Evolutionary conservation across 2,888 invertebrate genomes (phyloP).

Genomic region (Drosophila kambysellisi): DNA sequence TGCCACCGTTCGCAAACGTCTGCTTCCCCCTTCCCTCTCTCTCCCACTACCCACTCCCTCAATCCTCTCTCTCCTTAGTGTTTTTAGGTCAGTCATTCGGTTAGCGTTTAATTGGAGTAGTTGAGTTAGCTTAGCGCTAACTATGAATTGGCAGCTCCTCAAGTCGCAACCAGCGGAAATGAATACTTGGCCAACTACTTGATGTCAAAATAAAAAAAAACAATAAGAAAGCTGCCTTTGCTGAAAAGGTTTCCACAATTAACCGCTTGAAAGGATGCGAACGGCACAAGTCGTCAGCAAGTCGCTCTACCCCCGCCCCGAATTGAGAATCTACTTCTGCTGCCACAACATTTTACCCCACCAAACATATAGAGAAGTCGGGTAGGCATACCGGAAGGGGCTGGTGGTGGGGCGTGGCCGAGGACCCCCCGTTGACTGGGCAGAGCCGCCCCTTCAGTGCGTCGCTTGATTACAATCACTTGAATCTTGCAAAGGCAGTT

Average conservation of each 20-base stretch:
- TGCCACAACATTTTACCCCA: constrained; percentile 50
- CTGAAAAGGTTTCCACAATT: constrained; percentile 65
- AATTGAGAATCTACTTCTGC: not conserved
- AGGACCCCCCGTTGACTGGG: constrained; percentile 52
- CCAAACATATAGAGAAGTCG: constrained; percentile 46
- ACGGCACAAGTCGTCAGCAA: constrained; percentile 27
- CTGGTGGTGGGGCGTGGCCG: constrained; percentile 47
- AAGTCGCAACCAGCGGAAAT: constrained; percentile 62
- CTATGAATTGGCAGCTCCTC: constrained; percentile 53
- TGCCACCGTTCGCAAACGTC: constrained; percentile 30
- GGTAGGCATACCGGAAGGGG: constrained; percentile 43
- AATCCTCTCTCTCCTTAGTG: not conserved
- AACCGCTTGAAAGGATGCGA: constrained; percentile 58
- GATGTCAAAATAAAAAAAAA: constrained; percentile 53
- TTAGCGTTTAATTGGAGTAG: constrained; percentile 69
- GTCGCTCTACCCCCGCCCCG: constrained; percentile 7
- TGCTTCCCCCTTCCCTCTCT: constrained; percentile 15
- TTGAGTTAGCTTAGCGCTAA: constrained; percentile 25
- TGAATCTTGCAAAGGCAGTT: constrained; percentile 53
- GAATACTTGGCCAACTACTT: constrained; percentile 73
- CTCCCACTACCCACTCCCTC: not conserved
- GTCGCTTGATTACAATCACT: constrained; percentile 75
- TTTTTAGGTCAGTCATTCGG: constrained; percentile 11
- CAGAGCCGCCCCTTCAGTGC: constrained; percentile 50
- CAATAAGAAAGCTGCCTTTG: constrained; percentile 57